These are phyloP conservation scores for Sebastes nivosus DNA, from an alignment of 2,797 vertebrate species.

Conservation along the genomic window DNA sequence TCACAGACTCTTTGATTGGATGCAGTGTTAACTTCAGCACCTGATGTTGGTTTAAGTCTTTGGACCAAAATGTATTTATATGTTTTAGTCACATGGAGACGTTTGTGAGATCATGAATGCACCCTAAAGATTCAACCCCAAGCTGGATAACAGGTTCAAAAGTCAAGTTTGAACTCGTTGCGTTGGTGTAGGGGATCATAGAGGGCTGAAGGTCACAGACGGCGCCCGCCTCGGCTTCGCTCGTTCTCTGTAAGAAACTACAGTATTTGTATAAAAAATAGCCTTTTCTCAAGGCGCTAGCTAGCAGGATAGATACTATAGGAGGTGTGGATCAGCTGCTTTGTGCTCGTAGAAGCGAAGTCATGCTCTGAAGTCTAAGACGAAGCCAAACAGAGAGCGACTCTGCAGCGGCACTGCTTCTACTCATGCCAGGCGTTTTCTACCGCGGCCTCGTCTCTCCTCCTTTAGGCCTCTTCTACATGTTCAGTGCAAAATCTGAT, in stretches of 20 bases:
- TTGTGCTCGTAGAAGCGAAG: slow-evolving; percentile 21
- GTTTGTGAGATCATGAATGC: too few relatives aligned
- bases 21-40: too few relatives aligned
- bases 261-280: slow-evolving; percentile 64
- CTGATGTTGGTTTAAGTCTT: neutral
- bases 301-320: neutral
- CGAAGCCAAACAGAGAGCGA: slow-evolving; percentile 27
- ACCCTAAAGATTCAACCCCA: too few relatives aligned
- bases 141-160: too few relatives aligned
- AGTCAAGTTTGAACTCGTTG: too few relatives aligned
- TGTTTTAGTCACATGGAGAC: neutral
- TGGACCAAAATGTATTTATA: neutral
- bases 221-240: neutral
- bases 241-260: slow-evolving; percentile 54
- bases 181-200: too few relatives aligned
- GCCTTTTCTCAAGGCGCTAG: slow-evolving; percentile 33
- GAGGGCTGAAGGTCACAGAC: neutral
- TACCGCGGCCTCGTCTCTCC: slow-evolving; percentile 22
- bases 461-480: slow-evolving; percentile 14
- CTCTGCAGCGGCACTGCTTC: slow-evolving; percentile 2
- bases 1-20: too few relatives aligned
- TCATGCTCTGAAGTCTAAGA: slow-evolving; percentile 56
- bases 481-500: slow-evolving; percentile 58
- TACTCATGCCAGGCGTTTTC: slow-evolving; percentile 55
- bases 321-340: slow-evolving; percentile 4